A percentile compares a stretch with the other conserved stretches of the same genome.
phyloP scores from a whole-genome alignment of 2,888 invertebrate species.

The Tetropium fuscum region DNA sequence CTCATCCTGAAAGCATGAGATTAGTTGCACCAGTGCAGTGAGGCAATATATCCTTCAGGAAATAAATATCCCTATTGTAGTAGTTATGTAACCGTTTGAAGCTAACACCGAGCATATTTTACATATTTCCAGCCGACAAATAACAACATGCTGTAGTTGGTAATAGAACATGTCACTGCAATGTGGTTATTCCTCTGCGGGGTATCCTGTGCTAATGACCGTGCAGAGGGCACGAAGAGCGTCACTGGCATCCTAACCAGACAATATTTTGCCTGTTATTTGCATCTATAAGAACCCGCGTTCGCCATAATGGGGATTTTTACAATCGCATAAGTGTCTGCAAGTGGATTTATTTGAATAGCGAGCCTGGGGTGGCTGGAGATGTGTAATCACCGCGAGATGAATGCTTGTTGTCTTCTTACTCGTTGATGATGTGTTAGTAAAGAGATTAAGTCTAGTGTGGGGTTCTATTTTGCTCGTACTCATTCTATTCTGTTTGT shows the following conservation, averaged over 20 bases:
- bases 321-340: conserved; percentile 57
- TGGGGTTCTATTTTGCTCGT: conserved; percentile 48
- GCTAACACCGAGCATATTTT: conserved; percentile 24
- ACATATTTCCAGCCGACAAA: conserved; percentile 25
- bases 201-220: conserved; percentile 56
- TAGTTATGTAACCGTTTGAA: conserved; percentile 17
- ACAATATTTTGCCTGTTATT: conserved; percentile 58
- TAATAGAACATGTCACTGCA: conserved; percentile 51
- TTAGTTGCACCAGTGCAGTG: conserved; percentile 11
- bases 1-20: conserved; percentile 4
- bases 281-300: conserved; percentile 58
- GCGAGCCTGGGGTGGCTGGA: conserved; percentile 53
- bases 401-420: conserved; percentile 61
- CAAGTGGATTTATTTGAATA: conserved; percentile 61
- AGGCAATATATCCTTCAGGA: conserved; percentile 9
- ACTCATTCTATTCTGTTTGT: conserved; percentile 44
- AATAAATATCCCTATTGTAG: conserved; percentile 14
- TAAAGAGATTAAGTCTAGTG: conserved; percentile 57
- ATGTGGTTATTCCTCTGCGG: conserved; percentile 51
- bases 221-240: conserved; percentile 52
- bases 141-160: conserved; percentile 16
- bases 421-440: conserved; percentile 60
- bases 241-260: conserved; percentile 54
- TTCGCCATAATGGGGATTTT: conserved; percentile 60
- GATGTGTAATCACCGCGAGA: conserved; percentile 57